phyloP scores from a whole-genome alignment of 2,888 invertebrate genomes.

The Dexiosoma caninum region DNA sequence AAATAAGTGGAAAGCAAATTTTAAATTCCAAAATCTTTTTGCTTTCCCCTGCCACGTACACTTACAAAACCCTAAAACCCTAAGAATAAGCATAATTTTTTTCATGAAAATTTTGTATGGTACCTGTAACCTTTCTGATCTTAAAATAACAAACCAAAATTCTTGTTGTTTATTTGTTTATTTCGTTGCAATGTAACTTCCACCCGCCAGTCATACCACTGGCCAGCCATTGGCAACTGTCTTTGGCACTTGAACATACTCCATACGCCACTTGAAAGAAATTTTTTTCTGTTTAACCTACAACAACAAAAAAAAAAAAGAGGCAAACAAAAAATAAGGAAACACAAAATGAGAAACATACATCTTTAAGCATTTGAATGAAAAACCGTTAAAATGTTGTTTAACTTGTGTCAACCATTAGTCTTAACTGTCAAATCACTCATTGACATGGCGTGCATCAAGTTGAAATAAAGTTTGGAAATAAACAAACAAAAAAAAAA shows the following conservation, averaged over 20 bases:
- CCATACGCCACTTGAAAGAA: constrained; percentile 39
- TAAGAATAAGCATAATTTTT: neutral
- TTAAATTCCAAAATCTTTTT: neutral
- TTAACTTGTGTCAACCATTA: constrained; percentile 64
- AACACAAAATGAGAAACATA: constrained; percentile 2
- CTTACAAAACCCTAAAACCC: neutral
- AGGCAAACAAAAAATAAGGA: constrained; percentile 13
- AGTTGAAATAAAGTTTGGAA: constrained; percentile 53
- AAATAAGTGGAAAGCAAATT: neutral
- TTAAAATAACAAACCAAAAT: constrained; percentile 48
- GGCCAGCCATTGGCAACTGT: constrained; percentile 22
- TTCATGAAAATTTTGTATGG: constrained; percentile 18
- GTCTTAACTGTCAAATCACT: constrained; percentile 67
- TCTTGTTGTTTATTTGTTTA: constrained; percentile 46
- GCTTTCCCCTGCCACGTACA: neutral
- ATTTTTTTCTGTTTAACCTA: constrained; percentile 40
- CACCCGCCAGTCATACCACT: constrained; percentile 5
- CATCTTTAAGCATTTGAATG: constrained; percentile 21
- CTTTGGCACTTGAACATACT: neutral
- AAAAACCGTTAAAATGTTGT: constrained; percentile 64
- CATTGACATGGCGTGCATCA: constrained; percentile 66
- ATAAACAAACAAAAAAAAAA: too few species aligned
- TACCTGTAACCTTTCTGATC: constrained; percentile 62
- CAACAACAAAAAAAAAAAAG: constrained; percentile 17
- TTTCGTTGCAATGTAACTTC: constrained; percentile 37